Evolutionary conservation across 2,113 vertebrate species (phyloP).

Genomic region (Cebidichthys violaceus): DNA sequence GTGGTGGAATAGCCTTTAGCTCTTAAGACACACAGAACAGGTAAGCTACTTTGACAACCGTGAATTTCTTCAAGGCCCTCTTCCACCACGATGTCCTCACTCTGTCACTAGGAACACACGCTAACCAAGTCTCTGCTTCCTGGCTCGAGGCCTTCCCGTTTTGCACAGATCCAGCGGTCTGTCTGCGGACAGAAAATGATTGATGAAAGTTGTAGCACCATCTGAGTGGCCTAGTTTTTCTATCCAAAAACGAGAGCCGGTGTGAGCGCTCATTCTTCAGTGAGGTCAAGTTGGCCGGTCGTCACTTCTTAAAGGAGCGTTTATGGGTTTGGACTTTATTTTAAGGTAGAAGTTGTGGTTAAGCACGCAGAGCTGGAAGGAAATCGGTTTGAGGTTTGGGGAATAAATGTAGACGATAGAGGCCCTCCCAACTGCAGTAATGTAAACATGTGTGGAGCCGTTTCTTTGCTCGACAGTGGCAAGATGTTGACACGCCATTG

Average conservation of each 20-base stretch:
- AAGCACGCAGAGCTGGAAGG: constrained; percentile 24
- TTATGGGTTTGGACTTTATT: constrained; percentile 37
- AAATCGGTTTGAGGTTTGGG: constrained; percentile 22
- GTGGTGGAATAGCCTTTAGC: neutral
- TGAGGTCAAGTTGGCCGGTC: constrained; percentile 26
- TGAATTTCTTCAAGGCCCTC: neutral
- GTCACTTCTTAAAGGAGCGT: constrained; percentile 33
- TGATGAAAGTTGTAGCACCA: constrained; percentile 11
- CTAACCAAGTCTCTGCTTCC: neutral
- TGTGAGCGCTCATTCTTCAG: neutral
- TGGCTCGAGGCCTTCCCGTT: neutral
- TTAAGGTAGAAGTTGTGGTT: constrained; percentile 56
- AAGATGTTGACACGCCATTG: constrained; percentile 58
- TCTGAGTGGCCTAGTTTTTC: constrained; percentile 20
- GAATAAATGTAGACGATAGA: constrained; percentile 7
- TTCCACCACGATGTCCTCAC: neutral
- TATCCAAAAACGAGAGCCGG: neutral
- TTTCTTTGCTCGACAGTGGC: constrained; percentile 37
- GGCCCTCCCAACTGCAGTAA: constrained; percentile 2
- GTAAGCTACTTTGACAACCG: constrained; percentile 2
- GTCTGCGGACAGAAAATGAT: neutral
- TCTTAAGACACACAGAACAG: neutral
- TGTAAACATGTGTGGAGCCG: constrained; percentile 5
- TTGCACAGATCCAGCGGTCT: constrained; percentile 11
- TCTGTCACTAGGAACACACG: neutral